phyloP scores from a whole-genome alignment of 1,140 invertebrate genomes.

The Zeugodacus cucurbitae region DNA sequence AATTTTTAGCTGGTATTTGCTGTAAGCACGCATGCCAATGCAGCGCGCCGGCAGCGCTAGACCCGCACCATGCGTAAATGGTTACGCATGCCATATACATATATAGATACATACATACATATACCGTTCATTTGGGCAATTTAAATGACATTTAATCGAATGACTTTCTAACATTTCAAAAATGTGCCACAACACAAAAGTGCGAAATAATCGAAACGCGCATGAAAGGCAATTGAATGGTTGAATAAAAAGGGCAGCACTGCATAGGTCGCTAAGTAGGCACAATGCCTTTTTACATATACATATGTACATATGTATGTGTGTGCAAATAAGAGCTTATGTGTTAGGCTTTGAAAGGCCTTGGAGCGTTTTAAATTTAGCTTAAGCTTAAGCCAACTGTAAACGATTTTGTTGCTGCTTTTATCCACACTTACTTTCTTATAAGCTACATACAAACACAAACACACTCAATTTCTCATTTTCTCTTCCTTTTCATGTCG shows the following conservation, averaged over 20 bases:
- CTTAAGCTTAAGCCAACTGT: neutral
- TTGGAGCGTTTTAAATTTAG: neutral
- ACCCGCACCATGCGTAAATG: neutral
- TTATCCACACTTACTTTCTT: neutral
- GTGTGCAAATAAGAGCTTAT: neutral
- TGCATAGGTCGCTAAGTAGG: neutral
- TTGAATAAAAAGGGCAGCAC: neutral
- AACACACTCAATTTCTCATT: neutral
- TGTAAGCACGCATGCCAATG: neutral
- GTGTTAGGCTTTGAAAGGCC: neutral
- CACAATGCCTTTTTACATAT: neutral
- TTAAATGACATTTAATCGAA: constrained; percentile 22
- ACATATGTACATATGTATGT: neutral
- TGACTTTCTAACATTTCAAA: constrained; percentile 37
- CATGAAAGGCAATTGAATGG: neutral
- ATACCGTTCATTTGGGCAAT: neutral
- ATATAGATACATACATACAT: neutral
- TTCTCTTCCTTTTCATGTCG: neutral
- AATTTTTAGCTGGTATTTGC: neutral
- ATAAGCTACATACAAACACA: neutral
- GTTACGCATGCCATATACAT: neutral
- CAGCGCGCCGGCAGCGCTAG: neutral
- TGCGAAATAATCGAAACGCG: constrained; percentile 28
- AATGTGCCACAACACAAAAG: neutral
- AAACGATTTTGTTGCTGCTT: neutral